phyloP scores from a whole-genome alignment of 2,113 vertebrate species.

The Tursiops truncatus region DNA sequence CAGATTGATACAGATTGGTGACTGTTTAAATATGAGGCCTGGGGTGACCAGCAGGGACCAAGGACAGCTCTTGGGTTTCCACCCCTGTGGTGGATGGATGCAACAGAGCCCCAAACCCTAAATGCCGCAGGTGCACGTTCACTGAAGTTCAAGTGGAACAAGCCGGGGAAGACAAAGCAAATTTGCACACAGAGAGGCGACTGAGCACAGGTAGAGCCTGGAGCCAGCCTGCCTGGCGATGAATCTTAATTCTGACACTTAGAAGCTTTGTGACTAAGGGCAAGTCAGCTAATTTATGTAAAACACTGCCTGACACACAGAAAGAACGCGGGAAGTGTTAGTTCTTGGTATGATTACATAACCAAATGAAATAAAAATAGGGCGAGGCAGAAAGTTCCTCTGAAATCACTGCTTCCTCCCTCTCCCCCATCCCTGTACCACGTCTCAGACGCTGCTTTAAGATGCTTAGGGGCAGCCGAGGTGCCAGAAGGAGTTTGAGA shows the following conservation, averaged over 20 bases:
- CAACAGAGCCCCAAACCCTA: neutral
- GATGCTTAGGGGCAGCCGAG: neutral
- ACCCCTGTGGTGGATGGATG: neutral
- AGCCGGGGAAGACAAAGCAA: neutral
- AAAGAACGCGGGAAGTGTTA: neutral
- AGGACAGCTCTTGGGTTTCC: neutral
- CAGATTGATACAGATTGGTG: fast-evolving
- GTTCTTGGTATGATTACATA: neutral
- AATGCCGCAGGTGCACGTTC: neutral
- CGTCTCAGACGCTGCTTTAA: neutral
- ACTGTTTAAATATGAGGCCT: neutral
- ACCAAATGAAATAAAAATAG: neutral
- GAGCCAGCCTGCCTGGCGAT: neutral
- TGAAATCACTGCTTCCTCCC: fast-evolving
- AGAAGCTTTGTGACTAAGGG: neutral
- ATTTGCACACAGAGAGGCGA: neutral
- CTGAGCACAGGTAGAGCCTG: neutral
- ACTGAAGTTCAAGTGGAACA: neutral
- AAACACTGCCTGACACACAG: neutral
- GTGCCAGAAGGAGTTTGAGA: too few relatives aligned
- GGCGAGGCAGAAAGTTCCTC: neutral
- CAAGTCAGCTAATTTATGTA: neutral
- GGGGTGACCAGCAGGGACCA: neutral
- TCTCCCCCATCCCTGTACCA: neutral
- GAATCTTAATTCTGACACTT: neutral